phyloP scores from a whole-genome alignment of 2,113 vertebrate genomes.

The Emydura subglobosa region DNA sequence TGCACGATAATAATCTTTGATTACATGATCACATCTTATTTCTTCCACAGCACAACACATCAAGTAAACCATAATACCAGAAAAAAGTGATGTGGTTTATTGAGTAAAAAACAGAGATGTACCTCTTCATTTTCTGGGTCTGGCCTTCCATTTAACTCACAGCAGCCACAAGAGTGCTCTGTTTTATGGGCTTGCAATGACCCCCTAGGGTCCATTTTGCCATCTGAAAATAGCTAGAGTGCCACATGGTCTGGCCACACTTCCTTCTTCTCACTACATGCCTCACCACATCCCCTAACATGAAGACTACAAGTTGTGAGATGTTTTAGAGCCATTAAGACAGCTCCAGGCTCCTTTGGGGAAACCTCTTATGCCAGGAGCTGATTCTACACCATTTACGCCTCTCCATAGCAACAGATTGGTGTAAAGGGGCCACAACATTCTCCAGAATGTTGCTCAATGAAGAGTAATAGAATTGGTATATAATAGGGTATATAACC shows the following conservation, averaged over 20 bases:
- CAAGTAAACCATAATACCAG: background rate
- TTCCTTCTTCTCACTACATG: background rate
- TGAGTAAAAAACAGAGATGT: background rate
- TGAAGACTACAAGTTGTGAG: background rate
- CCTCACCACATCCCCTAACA: background rate
- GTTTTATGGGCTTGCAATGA: background rate
- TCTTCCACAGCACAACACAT: background rate
- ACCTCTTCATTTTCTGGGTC: background rate
- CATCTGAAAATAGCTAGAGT: background rate
- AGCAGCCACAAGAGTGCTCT: background rate
- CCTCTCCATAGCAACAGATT: background rate
- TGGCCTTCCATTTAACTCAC: background rate
- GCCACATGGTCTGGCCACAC: fast-evolving
- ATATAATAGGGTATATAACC: fast-evolving
- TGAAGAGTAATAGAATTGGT: background rate
- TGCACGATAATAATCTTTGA: background rate
- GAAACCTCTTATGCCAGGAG: background rate
- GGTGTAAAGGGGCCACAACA: background rate
- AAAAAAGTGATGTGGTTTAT: background rate
- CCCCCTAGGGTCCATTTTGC: background rate
- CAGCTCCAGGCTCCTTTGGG: background rate
- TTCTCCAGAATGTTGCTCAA: background rate
- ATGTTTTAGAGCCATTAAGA: background rate
- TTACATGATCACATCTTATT: fast-evolving
- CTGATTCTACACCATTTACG: background rate